Evolutionary conservation across 2,797 vertebrate species (phyloP).

Genomic region (Xenentodon cancila): DNA sequence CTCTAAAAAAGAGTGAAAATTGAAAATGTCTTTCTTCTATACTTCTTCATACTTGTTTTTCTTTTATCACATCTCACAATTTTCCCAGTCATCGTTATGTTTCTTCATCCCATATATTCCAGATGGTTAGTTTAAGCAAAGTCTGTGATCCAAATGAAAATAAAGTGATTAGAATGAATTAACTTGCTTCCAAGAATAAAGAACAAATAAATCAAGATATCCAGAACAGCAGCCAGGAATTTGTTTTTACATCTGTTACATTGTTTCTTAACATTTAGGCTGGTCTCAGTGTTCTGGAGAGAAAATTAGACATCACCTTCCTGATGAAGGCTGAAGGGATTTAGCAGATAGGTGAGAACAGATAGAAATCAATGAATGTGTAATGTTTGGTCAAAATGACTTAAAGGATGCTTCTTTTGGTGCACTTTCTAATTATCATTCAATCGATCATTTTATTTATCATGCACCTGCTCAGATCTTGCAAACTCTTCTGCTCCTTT

Average conservation of each 20-base stretch:
- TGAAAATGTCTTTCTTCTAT: too few relatives aligned
- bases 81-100: neutral
- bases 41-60: neutral
- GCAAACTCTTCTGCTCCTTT: neutral
- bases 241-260: neutral
- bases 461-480: slow-evolving; percentile 4
- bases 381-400: slow-evolving; percentile 15
- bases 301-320: slow-evolving; percentile 6
- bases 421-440: neutral
- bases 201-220: neutral
- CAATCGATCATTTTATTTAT: slow-evolving; percentile 16
- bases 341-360: neutral
- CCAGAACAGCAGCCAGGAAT: neutral
- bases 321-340: neutral
- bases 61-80: slow-evolving; percentile 4
- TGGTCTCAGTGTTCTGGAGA: neutral
- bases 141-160: neutral
- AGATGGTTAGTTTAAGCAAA: neutral
- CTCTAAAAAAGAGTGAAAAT: neutral
- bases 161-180: too few relatives aligned
- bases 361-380: slow-evolving; percentile 7
- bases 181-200: neutral
- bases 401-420: neutral
- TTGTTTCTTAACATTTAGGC: neutral
- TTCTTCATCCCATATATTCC: neutral